phyloP scores from a whole-genome alignment of 1,140 invertebrate genomes.

The Philotrypesis tridentata region DNA sequence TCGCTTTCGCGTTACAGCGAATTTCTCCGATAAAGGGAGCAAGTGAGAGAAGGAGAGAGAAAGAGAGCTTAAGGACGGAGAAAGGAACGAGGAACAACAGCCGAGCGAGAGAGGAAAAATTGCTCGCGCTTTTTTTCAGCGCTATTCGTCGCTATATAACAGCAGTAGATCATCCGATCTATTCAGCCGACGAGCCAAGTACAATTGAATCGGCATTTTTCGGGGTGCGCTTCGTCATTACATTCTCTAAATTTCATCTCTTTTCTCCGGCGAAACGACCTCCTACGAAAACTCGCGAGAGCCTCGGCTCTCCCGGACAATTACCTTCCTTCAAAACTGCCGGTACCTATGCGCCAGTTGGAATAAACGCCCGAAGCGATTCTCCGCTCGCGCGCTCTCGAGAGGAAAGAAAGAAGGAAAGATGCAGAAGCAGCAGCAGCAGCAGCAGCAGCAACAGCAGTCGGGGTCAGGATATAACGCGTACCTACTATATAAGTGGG shows the following conservation, averaged over 20 bases:
- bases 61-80: background rate
- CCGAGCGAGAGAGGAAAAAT: conserved; percentile 22
- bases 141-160: too few relatives aligned
- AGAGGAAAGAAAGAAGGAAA: conserved; percentile 38
- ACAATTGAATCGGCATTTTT: background rate
- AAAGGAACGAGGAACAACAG: background rate
- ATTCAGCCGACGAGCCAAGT: background rate
- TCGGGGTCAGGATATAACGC: conserved; percentile 52
- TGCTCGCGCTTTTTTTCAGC: background rate
- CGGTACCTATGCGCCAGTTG: conserved; percentile 23
- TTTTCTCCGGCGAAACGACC: background rate
- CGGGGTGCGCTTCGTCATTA: background rate
- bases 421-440: conserved; percentile 40
- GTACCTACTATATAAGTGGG: conserved; percentile 67
- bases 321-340: conserved; percentile 53
- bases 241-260: background rate
- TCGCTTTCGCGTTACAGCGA: conserved; percentile 36
- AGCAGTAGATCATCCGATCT: too few relatives aligned
- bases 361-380: conserved; percentile 36
- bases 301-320: conserved; percentile 44
- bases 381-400: background rate
- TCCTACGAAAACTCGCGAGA: conserved; percentile 9
- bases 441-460: conserved; percentile 48
- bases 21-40: conserved; percentile 24
- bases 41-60: background rate